Evolutionary conservation across 2,888 invertebrate species (phyloP).

Genomic region (Suillia variegata): DNA sequence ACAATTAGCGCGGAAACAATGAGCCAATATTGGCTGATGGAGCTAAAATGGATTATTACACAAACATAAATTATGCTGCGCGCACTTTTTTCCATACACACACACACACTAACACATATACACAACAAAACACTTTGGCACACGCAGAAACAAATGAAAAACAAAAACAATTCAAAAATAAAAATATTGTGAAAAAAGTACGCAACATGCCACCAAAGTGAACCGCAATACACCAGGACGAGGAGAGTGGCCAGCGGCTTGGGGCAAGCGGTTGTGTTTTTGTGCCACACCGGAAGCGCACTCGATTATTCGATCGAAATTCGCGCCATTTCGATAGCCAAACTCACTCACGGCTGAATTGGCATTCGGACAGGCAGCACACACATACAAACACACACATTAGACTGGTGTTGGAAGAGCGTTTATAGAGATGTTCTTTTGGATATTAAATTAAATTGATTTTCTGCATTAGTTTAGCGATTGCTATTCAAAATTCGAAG

Average conservation of each 20-base stretch:
- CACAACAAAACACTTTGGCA: neutral
- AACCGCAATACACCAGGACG: neutral
- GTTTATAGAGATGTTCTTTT: too few relatives aligned
- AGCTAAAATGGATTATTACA: conserved; percentile 61
- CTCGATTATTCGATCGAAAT: conserved; percentile 54
- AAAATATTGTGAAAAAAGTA: neutral
- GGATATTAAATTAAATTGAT: too few relatives aligned
- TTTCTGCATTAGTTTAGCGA: too few relatives aligned
- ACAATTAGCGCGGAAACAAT: conserved; percentile 62
- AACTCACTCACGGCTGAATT: conserved; percentile 30
- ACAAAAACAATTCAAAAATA: neutral
- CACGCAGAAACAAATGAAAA: neutral
- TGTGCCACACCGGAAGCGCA: conserved; percentile 48
- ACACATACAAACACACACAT: too few relatives aligned
- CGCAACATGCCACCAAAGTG: neutral
- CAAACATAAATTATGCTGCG: conserved; percentile 54
- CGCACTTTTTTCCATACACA: conserved; percentile 8
- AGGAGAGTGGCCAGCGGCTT: neutral
- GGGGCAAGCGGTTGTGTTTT: conserved; percentile 12
- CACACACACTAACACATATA: neutral
- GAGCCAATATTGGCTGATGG: conserved; percentile 59
- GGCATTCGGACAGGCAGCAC: too few relatives aligned
- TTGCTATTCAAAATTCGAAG: too few relatives aligned
- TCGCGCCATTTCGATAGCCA: conserved; percentile 46
- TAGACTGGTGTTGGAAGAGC: too few relatives aligned